These are phyloP conservation scores for Drosophila atripex DNA, from an alignment of 2,888 invertebrate species.

Conservation along the genomic window DNA sequence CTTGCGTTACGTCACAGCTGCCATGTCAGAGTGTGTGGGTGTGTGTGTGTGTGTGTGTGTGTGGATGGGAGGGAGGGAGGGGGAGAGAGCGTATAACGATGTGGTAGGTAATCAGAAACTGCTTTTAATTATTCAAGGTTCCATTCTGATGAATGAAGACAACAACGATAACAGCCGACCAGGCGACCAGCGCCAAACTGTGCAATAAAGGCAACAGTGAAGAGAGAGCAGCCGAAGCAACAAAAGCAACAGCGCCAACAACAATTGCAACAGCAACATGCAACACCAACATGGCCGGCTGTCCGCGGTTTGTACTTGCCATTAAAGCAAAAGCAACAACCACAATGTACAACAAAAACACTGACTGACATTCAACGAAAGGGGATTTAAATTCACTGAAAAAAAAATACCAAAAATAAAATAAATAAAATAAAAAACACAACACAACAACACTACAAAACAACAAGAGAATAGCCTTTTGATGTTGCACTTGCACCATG, in stretches of 20 bases:
- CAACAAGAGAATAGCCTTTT: not conserved
- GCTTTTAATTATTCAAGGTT: constrained; percentile 84
- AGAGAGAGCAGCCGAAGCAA: no score
- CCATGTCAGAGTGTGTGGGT: constrained; percentile 12
- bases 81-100: constrained; percentile 75
- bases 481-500: constrained; percentile 20
- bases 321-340: constrained; percentile 54
- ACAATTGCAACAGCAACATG: constrained; percentile 6
- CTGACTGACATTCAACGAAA: constrained; percentile 50
- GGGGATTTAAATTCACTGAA: constrained; percentile 64
- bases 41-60: constrained; percentile 6
- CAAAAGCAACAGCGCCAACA: constrained; percentile 10
- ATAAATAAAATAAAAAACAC: not conserved
- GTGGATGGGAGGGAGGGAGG: not conserved
- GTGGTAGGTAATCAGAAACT: constrained; percentile 83
- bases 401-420: no score
- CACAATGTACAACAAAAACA: constrained; percentile 25
- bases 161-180: constrained; percentile 70
- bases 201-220: constrained; percentile 61
- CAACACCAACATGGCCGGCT: constrained; percentile 27
- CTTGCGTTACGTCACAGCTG: constrained; percentile 67
- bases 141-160: constrained; percentile 83
- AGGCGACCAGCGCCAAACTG: constrained; percentile 62
- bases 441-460: not conserved
- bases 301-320: constrained; percentile 61